Base-by-base conservation (phyloP, 2,888 invertebrate species). In the Drosophila dives region DNA sequence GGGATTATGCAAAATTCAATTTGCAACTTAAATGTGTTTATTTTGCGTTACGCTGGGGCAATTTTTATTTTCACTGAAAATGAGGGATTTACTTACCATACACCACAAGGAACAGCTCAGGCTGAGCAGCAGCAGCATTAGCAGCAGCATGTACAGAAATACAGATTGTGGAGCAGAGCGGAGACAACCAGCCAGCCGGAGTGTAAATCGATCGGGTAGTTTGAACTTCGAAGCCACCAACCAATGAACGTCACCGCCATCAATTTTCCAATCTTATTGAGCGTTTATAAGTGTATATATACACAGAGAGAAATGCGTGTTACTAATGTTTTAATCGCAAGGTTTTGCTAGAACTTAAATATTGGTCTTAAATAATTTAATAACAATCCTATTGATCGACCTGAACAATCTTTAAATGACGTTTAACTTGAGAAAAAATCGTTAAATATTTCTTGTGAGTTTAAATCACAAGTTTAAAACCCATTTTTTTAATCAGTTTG, bases 21-120 rank as follows among this genome's bases (percentile, higher is more conserved):
- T 91, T 91, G 90, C 91, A 91, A 90, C 86, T 91, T 91, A 86
- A 91, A 91, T 91, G 91, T 91, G 91, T 91, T 91, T 91, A 91
- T 91, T 91, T 91, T 89, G 89, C 88, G 88, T 91, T 91, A 84
- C 89, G 89, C 86, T 87, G 83, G 85, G 89, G 85, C 86, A 85
- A 86, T 85, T 84, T 89, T 83, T 90, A 87, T 87, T 86, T 90
- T 86, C 81, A 81, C 83, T 88, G 83, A 86, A 87, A 90, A 84
- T 87, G 86, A 87, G 86, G 88, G 88, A 89, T 87, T 89, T 89
- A 85, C 73, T 60, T 33, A 67, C 66, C 66, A 64, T 42, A 56
- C 45, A 50, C 67, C 15, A 29, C 55, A 33, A 63, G 38, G 53
- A 55, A 58, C 55, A 49, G 56, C 34, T 26, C 54, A n/a, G 38